A percentile compares a stretch with the other conserved stretches of the same genome.
phyloP scores from a whole-genome alignment of 2,113 vertebrate genomes.

The Danio rerio region DNA sequence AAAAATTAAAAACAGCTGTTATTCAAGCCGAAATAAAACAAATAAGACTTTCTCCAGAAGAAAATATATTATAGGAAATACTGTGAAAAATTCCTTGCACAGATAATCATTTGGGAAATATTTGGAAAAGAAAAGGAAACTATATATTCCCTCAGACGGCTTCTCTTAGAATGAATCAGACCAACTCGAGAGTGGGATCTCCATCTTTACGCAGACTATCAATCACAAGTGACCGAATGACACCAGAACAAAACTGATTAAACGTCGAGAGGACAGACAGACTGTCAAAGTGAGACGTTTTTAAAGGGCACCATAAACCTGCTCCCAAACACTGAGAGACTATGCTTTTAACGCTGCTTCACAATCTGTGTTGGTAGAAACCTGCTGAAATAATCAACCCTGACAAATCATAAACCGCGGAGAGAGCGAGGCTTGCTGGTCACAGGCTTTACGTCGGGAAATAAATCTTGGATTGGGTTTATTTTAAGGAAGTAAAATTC shows the following conservation, averaged over 20 bases:
- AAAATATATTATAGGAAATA: no score
- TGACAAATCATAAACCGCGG: neutral
- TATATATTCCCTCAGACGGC: neutral
- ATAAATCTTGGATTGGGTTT: neutral
- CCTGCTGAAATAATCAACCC: constrained; percentile 10
- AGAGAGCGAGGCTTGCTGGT: neutral
- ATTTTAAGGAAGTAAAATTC: neutral
- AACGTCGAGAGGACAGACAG: constrained; percentile 71
- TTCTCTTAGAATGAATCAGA: neutral
- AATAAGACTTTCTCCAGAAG: no score
- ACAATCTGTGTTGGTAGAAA: neutral
- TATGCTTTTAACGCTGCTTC: neutral
- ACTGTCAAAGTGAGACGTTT: constrained; percentile 10
- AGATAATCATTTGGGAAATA: no score
- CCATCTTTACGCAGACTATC: constrained; percentile 56
- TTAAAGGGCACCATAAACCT: constrained; percentile 12
- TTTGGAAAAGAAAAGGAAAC: no score
- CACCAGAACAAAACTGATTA: constrained; percentile 81
- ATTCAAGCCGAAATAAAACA: no score
- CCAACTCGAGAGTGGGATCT: neutral
- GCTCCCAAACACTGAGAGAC: neutral
- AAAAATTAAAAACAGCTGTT: neutral
- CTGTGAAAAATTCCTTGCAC: no score
- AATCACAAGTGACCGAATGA: constrained; percentile 85
- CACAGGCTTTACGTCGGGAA: neutral